Conservation (phyloP, 2,113 vertebrate species). For the Dinomys branickii region DNA sequence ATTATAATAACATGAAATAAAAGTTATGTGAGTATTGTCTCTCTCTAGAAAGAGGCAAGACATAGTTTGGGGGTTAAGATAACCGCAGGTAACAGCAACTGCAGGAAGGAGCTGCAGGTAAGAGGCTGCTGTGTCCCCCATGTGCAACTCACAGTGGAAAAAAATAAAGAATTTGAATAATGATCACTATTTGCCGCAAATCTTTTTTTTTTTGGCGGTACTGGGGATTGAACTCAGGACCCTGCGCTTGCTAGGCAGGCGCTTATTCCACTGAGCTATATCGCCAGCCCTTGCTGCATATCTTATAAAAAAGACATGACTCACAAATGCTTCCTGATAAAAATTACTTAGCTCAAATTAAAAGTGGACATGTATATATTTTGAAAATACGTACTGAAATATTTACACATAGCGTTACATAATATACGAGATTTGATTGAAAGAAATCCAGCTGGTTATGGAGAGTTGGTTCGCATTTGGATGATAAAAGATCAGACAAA, state of each 20-base stretch:
- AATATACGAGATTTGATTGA: neutral
- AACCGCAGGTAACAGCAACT: neutral
- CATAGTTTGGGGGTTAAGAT: neutral
- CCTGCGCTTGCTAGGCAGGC: too few species aligned
- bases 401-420: neutral
- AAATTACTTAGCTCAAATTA: neutral
- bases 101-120: neutral
- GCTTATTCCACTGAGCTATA: too few species aligned
- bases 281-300: neutral
- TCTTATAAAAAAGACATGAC: neutral
- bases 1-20: neutral
- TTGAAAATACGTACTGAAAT: neutral
- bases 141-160: neutral
- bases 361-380: neutral
- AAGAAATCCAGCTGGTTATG: neutral
- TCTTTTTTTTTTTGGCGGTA: too few species aligned
- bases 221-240: too few species aligned
- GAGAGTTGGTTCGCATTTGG: neutral
- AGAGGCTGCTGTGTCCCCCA: neutral
- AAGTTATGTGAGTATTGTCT: neutral
- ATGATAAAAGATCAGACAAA: neutral
- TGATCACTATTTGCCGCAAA: neutral
- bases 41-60: neutral
- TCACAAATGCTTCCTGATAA: neutral
- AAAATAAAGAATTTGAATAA: neutral